Conservation (phyloP, 2,888 invertebrate genomes). For the Monochamus alternatus region DNA sequence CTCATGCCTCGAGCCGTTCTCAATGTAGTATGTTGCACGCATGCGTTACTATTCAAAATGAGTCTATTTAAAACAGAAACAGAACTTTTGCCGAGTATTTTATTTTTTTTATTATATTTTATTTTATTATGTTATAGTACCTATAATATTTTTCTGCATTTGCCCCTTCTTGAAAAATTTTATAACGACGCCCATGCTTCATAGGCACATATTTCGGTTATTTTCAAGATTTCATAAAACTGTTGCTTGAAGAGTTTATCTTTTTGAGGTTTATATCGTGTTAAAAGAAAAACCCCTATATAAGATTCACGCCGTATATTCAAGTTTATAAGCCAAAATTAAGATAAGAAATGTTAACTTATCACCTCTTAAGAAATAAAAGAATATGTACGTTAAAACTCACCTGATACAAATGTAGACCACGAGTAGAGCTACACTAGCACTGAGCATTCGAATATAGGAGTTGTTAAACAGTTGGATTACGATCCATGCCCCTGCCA, state of each 20-base stretch:
- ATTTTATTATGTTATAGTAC: too few relatives aligned
- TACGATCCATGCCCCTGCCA: conserved; percentile 85
- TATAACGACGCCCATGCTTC: too few relatives aligned
- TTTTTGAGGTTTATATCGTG: not conserved
- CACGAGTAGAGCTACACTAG: conserved; percentile 86
- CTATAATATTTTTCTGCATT: too few relatives aligned
- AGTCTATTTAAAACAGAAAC: too few relatives aligned
- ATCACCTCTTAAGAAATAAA: not conserved
- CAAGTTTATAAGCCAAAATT: not conserved
- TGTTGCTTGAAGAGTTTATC: conserved; percentile 2
- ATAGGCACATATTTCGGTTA: too few relatives aligned
- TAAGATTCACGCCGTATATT: not conserved
- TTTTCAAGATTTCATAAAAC: too few relatives aligned
- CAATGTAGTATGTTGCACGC: too few relatives aligned
- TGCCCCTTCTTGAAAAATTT: too few relatives aligned
- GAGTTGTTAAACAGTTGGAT: conserved; percentile 86
- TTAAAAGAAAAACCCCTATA: not conserved
- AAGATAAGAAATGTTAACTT: not conserved
- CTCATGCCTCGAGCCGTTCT: too few relatives aligned
- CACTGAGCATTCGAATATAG: conserved; percentile 84
- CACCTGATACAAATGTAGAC: conserved; percentile 90
- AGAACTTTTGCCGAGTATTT: too few relatives aligned
- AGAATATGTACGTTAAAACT: conserved; percentile 55
- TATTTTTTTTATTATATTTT: too few relatives aligned
- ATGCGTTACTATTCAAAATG: too few relatives aligned